Conservation (phyloP, 2,797 vertebrate species). For the Acipenser ruthenus region DNA sequence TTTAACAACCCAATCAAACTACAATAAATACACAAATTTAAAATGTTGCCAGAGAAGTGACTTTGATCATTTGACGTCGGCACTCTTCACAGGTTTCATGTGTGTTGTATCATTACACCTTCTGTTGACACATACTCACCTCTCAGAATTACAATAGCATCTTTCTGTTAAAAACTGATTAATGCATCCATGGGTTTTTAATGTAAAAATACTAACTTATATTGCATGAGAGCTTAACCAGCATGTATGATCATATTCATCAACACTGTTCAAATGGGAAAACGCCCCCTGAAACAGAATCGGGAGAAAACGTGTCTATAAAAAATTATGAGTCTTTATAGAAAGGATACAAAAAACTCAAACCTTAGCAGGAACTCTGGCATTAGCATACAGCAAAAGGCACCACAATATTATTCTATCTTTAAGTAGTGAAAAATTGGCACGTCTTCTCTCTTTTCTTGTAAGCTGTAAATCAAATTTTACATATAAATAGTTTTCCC, state of each 20-base stretch:
- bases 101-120: slow-evolving; percentile 8
- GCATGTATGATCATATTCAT: slow-evolving; percentile 32
- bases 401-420: slow-evolving; percentile 98
- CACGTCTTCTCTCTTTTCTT: slow-evolving; percentile 77
- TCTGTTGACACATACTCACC: too few relatives aligned
- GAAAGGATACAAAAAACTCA: slow-evolving; percentile 90
- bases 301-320: slow-evolving; percentile 61
- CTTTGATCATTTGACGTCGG: background rate
- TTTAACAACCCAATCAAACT: too few relatives aligned
- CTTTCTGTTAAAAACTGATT: slow-evolving; percentile 35
- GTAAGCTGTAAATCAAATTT: slow-evolving; percentile 99
- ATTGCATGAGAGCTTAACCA: slow-evolving; percentile 46
- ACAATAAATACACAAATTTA: background rate
- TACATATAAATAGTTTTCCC: slow-evolving; percentile 99
- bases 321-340: slow-evolving; percentile 79
- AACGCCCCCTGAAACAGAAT: slow-evolving; percentile 59
- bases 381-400: slow-evolving; percentile 96
- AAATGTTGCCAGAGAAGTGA: background rate
- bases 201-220: slow-evolving; percentile 77
- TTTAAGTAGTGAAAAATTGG: slow-evolving; percentile 98
- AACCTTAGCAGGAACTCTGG: slow-evolving; percentile 71
- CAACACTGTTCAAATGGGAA: slow-evolving; percentile 65
- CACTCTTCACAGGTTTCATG: slow-evolving; percentile 24
- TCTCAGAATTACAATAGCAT: too few relatives aligned
- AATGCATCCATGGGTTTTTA: slow-evolving; percentile 52